These are phyloP conservation scores for Osmerus mordax DNA, from an alignment of 2,113 vertebrate species.

Conservation along the genomic window DNA sequence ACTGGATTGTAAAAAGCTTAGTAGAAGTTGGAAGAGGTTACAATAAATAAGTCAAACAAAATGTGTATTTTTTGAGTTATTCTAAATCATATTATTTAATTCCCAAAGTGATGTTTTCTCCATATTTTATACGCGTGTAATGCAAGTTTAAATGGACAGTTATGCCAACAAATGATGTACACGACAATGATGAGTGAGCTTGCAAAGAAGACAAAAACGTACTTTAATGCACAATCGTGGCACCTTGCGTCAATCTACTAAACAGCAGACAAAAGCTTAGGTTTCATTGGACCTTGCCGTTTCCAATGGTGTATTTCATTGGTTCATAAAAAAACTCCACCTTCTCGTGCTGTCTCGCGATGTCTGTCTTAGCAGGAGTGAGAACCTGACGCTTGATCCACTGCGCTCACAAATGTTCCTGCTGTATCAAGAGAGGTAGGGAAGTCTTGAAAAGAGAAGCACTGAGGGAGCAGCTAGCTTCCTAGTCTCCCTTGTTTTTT, in stretches of 20 bases:
- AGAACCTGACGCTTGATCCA: slow-evolving; percentile 22
- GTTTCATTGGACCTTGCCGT: slow-evolving; percentile 26
- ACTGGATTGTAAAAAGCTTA: too few species aligned
- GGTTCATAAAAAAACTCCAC: slow-evolving; percentile 16
- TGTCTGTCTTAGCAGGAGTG: slow-evolving; percentile 31
- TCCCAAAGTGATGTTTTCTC: too few species aligned
- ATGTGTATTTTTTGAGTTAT: too few species aligned
- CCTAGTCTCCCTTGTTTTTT: background rate
- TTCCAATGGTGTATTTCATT: slow-evolving; percentile 41
- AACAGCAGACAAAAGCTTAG: background rate
- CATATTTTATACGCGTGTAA: too few species aligned
- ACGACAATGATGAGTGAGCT: too few species aligned
- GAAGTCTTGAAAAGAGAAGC: slow-evolving; percentile 19
- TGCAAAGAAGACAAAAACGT: too few species aligned
- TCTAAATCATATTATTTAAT: too few species aligned
- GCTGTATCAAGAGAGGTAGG: slow-evolving; percentile 22
- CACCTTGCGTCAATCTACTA: background rate
- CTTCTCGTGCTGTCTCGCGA: slow-evolving; percentile 60
- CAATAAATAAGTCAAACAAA: too few species aligned
- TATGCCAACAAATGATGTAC: too few species aligned
- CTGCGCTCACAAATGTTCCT: slow-evolving; percentile 57
- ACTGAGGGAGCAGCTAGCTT: background rate
- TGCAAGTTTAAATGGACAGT: too few species aligned
- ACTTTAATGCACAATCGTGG: background rate
- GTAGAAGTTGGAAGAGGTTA: too few species aligned